These are phyloP conservation scores for Dinomys branickii DNA, from an alignment of 2,113 vertebrate genomes.

Conservation along the genomic window DNA sequence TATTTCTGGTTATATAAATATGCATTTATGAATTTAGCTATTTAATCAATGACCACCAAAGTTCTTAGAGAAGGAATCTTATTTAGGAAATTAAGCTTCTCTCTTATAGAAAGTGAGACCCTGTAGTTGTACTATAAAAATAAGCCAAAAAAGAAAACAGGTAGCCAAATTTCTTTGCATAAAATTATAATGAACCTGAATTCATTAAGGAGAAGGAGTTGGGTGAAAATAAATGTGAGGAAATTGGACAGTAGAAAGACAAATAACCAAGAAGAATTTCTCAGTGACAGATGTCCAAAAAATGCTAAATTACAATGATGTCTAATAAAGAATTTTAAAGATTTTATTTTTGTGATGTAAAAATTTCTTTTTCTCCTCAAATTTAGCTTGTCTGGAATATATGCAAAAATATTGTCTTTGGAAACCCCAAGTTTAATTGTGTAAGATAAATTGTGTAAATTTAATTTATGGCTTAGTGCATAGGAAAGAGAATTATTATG, in stretches of 20 bases:
- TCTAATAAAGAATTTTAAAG: background rate
- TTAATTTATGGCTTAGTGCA: background rate
- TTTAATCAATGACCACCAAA: constrained; percentile 28
- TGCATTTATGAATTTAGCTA: constrained; percentile 43
- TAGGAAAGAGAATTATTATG: background rate
- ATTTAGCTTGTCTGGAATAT: background rate
- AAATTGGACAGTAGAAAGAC: background rate
- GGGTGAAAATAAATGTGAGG: background rate
- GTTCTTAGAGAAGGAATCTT: background rate
- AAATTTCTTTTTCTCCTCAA: background rate
- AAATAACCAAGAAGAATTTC: background rate
- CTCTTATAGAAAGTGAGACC: constrained; percentile 55
- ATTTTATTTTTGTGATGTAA: background rate
- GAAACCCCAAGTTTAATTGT: background rate
- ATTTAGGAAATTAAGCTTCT: constrained; percentile 53
- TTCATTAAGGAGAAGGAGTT: background rate
- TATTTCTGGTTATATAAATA: constrained; percentile 6
- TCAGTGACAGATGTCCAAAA: background rate
- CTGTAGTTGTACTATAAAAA: background rate
- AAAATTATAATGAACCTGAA: background rate
- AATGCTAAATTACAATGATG: background rate
- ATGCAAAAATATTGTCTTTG: background rate
- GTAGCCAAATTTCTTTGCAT: background rate
- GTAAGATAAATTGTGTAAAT: background rate
- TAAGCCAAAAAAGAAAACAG: constrained; percentile 13